Base-by-base conservation (phyloP, 1,140 invertebrate genomes). In the Parasteatoda tepidariorum region DNA sequence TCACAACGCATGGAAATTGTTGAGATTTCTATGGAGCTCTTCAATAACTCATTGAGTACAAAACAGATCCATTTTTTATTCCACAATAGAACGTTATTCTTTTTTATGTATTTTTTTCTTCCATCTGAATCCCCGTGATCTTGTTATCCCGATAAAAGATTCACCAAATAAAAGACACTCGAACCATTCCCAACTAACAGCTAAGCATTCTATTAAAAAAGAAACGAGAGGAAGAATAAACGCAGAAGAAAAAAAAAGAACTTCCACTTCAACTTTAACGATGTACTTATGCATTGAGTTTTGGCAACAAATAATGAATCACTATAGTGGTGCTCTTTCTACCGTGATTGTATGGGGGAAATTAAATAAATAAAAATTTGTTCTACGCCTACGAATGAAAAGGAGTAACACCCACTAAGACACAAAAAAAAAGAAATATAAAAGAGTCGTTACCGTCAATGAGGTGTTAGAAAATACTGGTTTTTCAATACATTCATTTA, bases 131-230 rank as follows among this genome's bases (percentile, higher is more conserved):
- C 62, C 70, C 54, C 1, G 61, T 61, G 34, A 30, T 66, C 64
- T 79, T 57, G 76, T 79, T 79, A 79, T 68, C 34, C 34, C 28
- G 24, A 64, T 30, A 41, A 68, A 68, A 59, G 62, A 61, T 79
- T 79, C 64, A 7, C 22, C 11, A 66, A 67, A 79, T 79, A 68
- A 67, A 79, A 79, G 64, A n/a, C 33, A 68, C 76, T 79, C 76
- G 68, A 55, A 41, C 22, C 48, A 79, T 62, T 64, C 68, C 68
- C 62, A 79, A 79, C 76, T 66, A 78, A 78, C 74, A 26, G 76
- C 62, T n/a, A 68, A 54, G 62, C 76, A 67, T 68, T 68, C 34
- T 22, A 64, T 5, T 68, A 68, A 62, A 26, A 34, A 31, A 78
- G 48, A 33, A 75, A 75, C 61, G 38, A 28, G 24, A 18, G n/a